phyloP scores from a whole-genome alignment of 2,797 vertebrate genomes.

The Ibycter americanus region DNA sequence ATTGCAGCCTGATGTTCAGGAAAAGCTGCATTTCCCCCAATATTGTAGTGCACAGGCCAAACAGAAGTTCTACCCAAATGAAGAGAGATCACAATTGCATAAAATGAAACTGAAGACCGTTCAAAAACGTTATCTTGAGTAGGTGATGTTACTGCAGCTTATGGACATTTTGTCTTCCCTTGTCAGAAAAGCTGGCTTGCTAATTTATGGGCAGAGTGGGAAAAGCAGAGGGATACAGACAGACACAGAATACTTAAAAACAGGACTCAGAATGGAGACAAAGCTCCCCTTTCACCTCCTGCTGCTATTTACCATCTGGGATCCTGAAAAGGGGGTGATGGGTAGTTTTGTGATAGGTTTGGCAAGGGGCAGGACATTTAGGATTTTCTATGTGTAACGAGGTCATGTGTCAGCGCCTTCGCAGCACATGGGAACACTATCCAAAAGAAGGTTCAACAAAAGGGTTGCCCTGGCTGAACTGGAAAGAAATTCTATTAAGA shows the following conservation, averaged over 20 bases:
- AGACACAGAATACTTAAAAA: conserved; percentile 73
- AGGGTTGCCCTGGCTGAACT: conserved; percentile 23
- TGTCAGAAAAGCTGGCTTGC: conserved; percentile 70
- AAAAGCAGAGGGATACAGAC: conserved; percentile 69
- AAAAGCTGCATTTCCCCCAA: background rate
- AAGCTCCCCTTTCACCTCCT: conserved; percentile 72
- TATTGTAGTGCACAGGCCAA: background rate
- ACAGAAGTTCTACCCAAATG: background rate
- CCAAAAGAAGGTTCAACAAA: conserved; percentile 53
- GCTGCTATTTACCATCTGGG: conserved; percentile 78
- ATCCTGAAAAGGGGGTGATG: conserved; percentile 71
- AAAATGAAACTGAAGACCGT: background rate
- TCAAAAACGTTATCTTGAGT: background rate
- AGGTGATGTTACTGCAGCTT: conserved; percentile 45
- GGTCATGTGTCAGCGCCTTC: conserved; percentile 72
- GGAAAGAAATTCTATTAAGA: conserved; percentile 40
- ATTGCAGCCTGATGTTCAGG: background rate
- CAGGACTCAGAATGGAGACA: conserved; percentile 72
- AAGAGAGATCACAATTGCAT: background rate
- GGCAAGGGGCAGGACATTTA: conserved; percentile 68
- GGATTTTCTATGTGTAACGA: conserved; percentile 56
- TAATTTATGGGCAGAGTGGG: conserved; percentile 74
- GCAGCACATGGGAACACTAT: conserved; percentile 51
- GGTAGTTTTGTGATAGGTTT: conserved; percentile 66
- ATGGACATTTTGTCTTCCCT: conserved; percentile 61